These are phyloP conservation scores for Troilus luridus DNA, from an alignment of 2,888 invertebrate species.

Conservation along the genomic window DNA sequence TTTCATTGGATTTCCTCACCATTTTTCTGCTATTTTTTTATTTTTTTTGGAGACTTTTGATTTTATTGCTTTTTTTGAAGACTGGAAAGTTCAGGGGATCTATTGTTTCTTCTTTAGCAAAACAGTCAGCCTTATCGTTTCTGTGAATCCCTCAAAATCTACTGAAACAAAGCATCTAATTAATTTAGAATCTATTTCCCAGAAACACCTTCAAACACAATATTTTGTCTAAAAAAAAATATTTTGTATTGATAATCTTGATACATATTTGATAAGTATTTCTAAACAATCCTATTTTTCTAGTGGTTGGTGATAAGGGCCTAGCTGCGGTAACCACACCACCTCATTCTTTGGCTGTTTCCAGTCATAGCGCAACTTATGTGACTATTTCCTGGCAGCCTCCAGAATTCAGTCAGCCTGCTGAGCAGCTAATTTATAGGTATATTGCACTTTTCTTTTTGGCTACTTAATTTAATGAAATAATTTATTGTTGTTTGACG, in stretches of 20 bases:
- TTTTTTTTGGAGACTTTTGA: no score
- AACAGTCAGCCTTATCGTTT: no score
- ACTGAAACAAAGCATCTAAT: no score
- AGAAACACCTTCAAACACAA: no score
- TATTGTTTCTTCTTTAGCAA: no score
- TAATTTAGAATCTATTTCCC: no score
- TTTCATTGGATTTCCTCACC: no score
- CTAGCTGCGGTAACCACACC: conserved; percentile 83
- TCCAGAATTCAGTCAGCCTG: conserved; percentile 85
- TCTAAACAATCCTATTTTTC: background rate
- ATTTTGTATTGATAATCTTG: background rate
- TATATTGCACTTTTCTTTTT: conserved; percentile 67
- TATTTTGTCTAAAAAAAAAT: no score
- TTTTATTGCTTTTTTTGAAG: no score
- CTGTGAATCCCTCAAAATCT: no score
- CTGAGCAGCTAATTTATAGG: conserved; percentile 84
- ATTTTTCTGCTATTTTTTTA: no score
- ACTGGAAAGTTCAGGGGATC: no score
- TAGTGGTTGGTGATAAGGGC: conserved; percentile 69
- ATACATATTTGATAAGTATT: background rate
- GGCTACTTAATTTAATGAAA: conserved; percentile 67
- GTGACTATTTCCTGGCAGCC: conserved; percentile 88
- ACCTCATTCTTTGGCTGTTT: conserved; percentile 84
- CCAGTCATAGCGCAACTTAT: conserved; percentile 86
- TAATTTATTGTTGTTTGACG: background rate